Evolutionary conservation across 2,797 vertebrate genomes (phyloP), one percentile per base, ranked within the genome.

Genomic region (Melanotaenia pygmaea): DNA sequence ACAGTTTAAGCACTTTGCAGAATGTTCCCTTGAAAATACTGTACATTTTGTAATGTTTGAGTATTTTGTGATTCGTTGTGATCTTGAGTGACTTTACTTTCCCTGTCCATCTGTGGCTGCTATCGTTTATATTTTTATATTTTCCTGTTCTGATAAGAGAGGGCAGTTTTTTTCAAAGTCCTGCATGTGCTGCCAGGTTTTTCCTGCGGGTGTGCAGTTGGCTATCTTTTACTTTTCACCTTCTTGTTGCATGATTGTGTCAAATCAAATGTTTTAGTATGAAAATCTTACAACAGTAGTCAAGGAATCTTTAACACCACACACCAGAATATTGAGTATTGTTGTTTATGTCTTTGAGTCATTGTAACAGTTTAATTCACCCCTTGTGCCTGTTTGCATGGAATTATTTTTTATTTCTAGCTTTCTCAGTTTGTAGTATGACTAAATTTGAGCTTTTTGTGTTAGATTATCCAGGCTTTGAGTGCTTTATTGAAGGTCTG

Each of bases 1-100:
- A 88, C 82, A 74, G 76, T 89, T 82, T 37, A 91, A 88, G 91
- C 91, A 93, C 92, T 94, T 93, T 94, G 81, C 83, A 72, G 84
- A 82, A 83, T 75, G 64, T 89, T 88, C 77, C 26, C 58, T 78
- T 83, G 66, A 81, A 80, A 82, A 89, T 86, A 88, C 80, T 89
- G 87, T 90, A 88, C 85, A 85, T 89, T 85, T 89, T 77, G 54
- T 88, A 77, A 86, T 74, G 76, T 81, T 88, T 67, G 64, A 78
- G 83, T 90, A 82, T 88, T 88, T 84, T 84, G 86, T 88, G 89
- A 87, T 67, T 85, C 77, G 74, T 90, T 70, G 83, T 91, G 77
- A 87, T 77, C 54, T 78, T 86, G 72, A 82, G 76, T 88, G 79
- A 83, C 86, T 91, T 89, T 82, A 82, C 70, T 85, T 78, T 84